Conservation (phyloP, 2,888 invertebrate genomes). For the Anodontia alba region DNA sequence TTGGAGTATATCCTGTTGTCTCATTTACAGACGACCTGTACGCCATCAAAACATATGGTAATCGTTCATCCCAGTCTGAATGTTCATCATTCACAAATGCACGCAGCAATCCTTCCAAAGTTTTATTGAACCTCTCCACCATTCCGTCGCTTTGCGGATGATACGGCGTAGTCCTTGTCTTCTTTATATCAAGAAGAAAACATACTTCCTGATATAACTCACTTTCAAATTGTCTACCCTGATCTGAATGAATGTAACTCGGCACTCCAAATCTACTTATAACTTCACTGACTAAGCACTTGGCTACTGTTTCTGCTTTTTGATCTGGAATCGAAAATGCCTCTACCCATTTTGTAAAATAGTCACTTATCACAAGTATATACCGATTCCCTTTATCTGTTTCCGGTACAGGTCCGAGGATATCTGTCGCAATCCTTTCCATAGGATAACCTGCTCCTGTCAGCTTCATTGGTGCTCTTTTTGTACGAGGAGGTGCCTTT, state of each 20-base stretch:
- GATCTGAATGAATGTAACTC: too few relatives aligned
- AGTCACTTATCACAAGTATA: neutral
- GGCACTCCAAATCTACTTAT: neutral
- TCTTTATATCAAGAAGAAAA: too few relatives aligned
- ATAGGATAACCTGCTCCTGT: conserved; percentile 5
- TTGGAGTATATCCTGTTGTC: neutral
- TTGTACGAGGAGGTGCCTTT: conserved; percentile 11
- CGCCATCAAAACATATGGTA: neutral
- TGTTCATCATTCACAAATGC: neutral
- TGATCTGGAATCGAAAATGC: too few relatives aligned
- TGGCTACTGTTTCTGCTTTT: too few relatives aligned
- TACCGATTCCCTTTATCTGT: conserved; percentile 9
- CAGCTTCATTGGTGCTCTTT: conserved; percentile 3
- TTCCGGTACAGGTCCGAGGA: neutral
- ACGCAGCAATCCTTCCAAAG: neutral
- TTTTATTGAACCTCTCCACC: neutral
- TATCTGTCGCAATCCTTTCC: conserved; percentile 9
- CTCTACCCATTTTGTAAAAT: too few relatives aligned
- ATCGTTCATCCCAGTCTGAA: neutral
- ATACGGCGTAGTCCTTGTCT: too few relatives aligned
- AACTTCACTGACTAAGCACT: too few relatives aligned
- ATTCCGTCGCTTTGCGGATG: conserved; percentile 12
- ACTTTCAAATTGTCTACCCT: too few relatives aligned
- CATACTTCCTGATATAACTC: too few relatives aligned
- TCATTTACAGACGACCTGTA: too few relatives aligned